Percentiles rank a stretch among this genome's conserved stretches.
These are phyloP conservation scores for Apeltes quadracus DNA, from an alignment of 2,113 vertebrate species.

Conservation along the genomic window DNA sequence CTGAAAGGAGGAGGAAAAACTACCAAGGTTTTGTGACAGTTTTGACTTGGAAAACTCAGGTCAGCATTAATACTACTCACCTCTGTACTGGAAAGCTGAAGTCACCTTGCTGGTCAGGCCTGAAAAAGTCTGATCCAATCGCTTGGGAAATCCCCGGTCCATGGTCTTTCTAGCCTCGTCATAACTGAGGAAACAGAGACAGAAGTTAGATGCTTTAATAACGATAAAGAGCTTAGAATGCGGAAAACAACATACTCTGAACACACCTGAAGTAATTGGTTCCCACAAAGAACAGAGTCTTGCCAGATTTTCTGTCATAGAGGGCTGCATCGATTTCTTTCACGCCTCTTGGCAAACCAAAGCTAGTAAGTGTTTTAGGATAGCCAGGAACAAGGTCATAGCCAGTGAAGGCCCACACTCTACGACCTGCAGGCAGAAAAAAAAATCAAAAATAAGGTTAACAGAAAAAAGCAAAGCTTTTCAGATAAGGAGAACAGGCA, in stretches of 20 bases:
- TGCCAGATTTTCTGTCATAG: constrained; percentile 70
- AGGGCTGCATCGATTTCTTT: constrained; percentile 86
- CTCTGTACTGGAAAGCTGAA: constrained; percentile 81
- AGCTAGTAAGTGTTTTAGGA: constrained; percentile 77
- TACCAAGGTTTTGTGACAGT: background rate
- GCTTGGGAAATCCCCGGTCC: constrained; percentile 83
- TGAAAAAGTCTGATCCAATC: constrained; percentile 70
- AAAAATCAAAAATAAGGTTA: background rate
- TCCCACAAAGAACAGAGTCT: constrained; percentile 86
- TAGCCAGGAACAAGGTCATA: constrained; percentile 81
- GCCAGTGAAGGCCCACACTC: constrained; percentile 86
- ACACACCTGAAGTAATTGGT: constrained; percentile 87
- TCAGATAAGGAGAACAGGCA: background rate
- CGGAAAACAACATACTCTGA: background rate
- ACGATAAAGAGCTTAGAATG: background rate
- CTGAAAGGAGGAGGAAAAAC: background rate
- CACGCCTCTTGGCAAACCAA: constrained; percentile 81
- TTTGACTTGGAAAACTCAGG: background rate
- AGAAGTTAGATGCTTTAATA: background rate
- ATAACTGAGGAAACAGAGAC: constrained; percentile 79
- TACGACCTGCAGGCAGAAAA: constrained; percentile 70
- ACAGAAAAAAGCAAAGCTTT: background rate
- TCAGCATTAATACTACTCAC: constrained; percentile 71
- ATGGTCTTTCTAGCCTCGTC: constrained; percentile 80
- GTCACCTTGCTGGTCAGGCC: constrained; percentile 79